Base-by-base conservation (phyloP, 2,797 vertebrate genomes). In the Odontamblyopus rebecca region DNA sequence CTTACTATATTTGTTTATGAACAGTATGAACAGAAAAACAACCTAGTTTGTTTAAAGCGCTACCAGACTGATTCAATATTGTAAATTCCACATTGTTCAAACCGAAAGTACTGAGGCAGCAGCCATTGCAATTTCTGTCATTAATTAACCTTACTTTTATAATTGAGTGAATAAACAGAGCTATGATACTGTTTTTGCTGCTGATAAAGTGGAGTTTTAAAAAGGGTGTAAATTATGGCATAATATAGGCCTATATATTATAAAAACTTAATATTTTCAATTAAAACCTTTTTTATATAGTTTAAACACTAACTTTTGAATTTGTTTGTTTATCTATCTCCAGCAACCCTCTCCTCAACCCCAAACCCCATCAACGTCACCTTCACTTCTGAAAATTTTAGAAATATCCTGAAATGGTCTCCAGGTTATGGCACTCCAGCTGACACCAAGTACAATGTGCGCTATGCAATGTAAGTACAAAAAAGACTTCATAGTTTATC, bases 391-490 rank as follows among this genome's bases (percentile, higher is more conserved):
- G 13, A 88, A 19, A 92, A 94, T 72, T 85, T 95, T 67, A 89
- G 73, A 70, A 95, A 94, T 69, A 15, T 78, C 0, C 70, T 95
- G 38, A 72, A 81, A 0, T 95, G 94, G 94, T 60, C 23, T 5
- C 87, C 91, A 18, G 92, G 85, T 70, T 66, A 80, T 4, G 18
- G 29, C 38, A 75, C 80, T 0, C 54, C 44, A 0, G 64, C 61
- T 0, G 79, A 74, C 15, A 84, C 82, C 0, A 74, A 56, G 35
- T 94, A 88, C 67, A 88, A 79, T 0, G 92, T 94, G 74, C 79
- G 94, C 71, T 95, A 93, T 38, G 87, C 86, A 26, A 89, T 92
- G 94, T 95, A 78, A 91, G 94, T 77, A 51, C 54, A 60, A 60
- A 38, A 63, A 38, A 41, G 0, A 15, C 1, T 48, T 4, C 44